Evolutionary conservation across 2,797 vertebrate genomes (phyloP).

Genomic region (Danio choprae): DNA sequence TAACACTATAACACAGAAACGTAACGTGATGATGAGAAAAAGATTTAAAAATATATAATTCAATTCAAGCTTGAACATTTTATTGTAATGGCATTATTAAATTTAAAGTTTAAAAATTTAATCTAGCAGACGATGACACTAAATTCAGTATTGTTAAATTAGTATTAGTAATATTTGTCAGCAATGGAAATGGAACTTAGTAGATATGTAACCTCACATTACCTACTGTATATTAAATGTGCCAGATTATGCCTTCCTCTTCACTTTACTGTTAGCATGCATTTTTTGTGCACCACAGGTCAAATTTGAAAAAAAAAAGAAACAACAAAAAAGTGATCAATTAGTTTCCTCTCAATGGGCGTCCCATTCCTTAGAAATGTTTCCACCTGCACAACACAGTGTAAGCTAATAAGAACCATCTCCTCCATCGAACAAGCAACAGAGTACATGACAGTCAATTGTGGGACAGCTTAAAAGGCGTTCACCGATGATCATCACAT

Average conservation of each 20-base stretch:
- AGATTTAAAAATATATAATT: too few species aligned
- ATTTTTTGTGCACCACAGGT: constrained; percentile 20
- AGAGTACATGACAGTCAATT: constrained; percentile 29
- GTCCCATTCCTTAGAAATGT: constrained; percentile 30
- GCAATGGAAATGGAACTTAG: neutral
- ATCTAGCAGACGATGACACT: neutral
- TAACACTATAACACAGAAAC: neutral
- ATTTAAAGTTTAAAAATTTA: neutral
- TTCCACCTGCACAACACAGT: constrained; percentile 51
- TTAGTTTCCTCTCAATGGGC: constrained; percentile 56
- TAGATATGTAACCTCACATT: neutral
- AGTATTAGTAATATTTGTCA: neutral
- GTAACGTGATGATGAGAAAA: neutral
- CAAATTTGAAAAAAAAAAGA: constrained; percentile 52
- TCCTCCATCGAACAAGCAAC: constrained; percentile 39
- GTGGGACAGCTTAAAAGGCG: neutral
- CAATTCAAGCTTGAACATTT: neutral
- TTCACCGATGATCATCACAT: constrained; percentile 6
- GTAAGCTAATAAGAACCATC: constrained; percentile 61
- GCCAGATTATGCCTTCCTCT: neutral
- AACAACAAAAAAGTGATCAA: constrained; percentile 49
- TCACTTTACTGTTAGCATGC: constrained; percentile 10
- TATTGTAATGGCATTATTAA: neutral
- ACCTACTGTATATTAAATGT: neutral
- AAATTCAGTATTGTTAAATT: neutral